Conservation (phyloP, 2,888 invertebrate genomes). For the Torymus aiolomorphi region DNA sequence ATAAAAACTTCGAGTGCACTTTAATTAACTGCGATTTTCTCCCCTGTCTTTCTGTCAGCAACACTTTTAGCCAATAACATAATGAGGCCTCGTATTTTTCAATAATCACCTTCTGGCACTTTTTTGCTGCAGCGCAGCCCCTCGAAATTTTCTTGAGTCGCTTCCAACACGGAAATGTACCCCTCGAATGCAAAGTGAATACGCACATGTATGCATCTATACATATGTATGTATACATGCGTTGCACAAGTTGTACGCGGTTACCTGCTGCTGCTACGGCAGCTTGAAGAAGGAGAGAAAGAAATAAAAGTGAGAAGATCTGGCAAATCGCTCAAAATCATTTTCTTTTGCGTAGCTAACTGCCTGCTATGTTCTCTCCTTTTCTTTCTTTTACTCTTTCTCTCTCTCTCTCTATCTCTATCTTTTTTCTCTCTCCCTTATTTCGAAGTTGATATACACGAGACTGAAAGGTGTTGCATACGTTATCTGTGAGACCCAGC, state of each 20-base stretch:
- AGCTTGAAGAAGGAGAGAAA: neutral
- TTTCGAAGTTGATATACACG: constrained; percentile 6
- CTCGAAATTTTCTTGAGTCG: neutral
- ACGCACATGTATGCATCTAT: constrained; percentile 5
- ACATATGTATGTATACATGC: constrained; percentile 24
- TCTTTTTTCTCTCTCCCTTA: too few species aligned
- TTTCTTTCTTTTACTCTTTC: constrained; percentile 8
- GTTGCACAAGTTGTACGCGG: constrained; percentile 6
- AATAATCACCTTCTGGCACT: constrained; percentile 9
- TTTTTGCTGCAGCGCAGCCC: neutral
- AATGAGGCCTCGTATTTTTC: constrained; percentile 23
- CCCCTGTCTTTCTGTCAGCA: constrained; percentile 35
- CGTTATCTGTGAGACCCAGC: constrained; percentile 44
- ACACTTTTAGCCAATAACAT: constrained; percentile 21
- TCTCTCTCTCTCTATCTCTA: constrained; percentile 5
- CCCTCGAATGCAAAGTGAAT: constrained; percentile 36
- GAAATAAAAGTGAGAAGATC: constrained; percentile 40
- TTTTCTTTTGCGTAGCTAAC: constrained; percentile 41
- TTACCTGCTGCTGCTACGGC: neutral
- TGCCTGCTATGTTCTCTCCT: constrained; percentile 16
- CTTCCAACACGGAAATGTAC: constrained; percentile 24
- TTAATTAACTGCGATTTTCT: constrained; percentile 34
- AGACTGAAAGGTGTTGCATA: constrained; percentile 42
- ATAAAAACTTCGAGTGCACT: constrained; percentile 23
- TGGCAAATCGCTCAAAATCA: constrained; percentile 54